Base-by-base conservation (phyloP, 2,888 invertebrate genomes). In the Lamellibrachia columna region DNA sequence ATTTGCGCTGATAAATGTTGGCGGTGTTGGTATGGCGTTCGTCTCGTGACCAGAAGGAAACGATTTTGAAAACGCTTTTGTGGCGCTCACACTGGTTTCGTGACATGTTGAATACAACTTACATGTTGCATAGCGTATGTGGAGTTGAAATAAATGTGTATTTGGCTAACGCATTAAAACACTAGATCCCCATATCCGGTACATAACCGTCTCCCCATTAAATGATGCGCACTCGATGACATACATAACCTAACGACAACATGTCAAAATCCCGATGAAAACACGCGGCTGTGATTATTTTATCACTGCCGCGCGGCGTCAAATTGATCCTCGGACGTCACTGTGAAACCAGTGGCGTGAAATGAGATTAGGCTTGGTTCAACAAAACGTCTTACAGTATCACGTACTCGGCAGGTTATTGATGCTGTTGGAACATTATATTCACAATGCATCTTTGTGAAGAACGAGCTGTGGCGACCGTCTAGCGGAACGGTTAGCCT, bases 301-400 rank as follows among this genome's bases (percentile, higher is more conserved):
- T 22, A 75, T 75, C 75, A 75, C n/a, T 75, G 75, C 75, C 75
- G 75, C 75, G 75, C 75, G 75, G 75, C n/a, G 75, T 75, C 40
- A 75, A 75, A 75, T 75, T 15, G 22, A 75, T 75, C 75, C 22
- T 15, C 22, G 6, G 3, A n/a, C 22, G 75, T 75, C 75, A 22
- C 1, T 6, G n/a, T 75, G 75, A 75, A 55, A 55, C 8, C 55
- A 3, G 22, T 6, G 75, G 22, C 75, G 75, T 75, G 4, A 75
- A 15, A 75, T 75, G 75, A 75, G 15, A 75, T 22, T 15, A 60
- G 4, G 22, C 2, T 22, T 75, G 75, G 75, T 15, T 75, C 75
- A 75, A 11, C 75, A 75, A 75, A 15, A 75, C 15, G 60, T 60
- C 60, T 11, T 15, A 22, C 60, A 60, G 22, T 11, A 22, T 75